Conservation (phyloP, 2,888 invertebrate species). For the Noctuana brunneofusca region DNA sequence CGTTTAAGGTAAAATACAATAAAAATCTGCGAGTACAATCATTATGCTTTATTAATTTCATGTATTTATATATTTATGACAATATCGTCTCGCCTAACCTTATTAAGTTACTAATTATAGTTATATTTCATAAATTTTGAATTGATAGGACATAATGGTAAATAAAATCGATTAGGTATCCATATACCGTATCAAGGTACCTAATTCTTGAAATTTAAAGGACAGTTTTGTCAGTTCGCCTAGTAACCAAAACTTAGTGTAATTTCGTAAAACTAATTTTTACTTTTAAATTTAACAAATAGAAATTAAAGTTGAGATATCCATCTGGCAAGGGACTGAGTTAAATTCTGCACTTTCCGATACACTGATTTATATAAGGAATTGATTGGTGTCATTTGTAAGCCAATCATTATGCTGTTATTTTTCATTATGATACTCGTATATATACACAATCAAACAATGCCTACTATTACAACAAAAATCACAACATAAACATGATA, state of each 20-base stretch:
- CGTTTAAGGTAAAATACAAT: slow-evolving; percentile 46
- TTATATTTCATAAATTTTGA: slow-evolving; percentile 81
- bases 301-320: slow-evolving; percentile 52
- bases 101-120: slow-evolving; percentile 82
- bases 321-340: slow-evolving; percentile 72
- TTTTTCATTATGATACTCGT: slow-evolving; percentile 8
- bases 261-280: slow-evolving; percentile 62
- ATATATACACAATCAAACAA: slow-evolving; percentile 42
- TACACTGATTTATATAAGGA: slow-evolving; percentile 42
- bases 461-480: slow-evolving; percentile 63
- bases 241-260: slow-evolving; percentile 71
- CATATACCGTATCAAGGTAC: slow-evolving; percentile 60
- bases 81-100: slow-evolving; percentile 84
- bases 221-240: slow-evolving; percentile 60
- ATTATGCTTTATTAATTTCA: slow-evolving; percentile 84
- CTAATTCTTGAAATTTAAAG: slow-evolving; percentile 63
- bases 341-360: slow-evolving; percentile 33
- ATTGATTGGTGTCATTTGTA: slow-evolving; percentile 24
- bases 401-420: slow-evolving; percentile 8
- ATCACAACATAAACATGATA: slow-evolving; percentile 67
- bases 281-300: slow-evolving; percentile 60
- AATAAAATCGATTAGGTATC: slow-evolving; percentile 73
- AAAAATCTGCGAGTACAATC: slow-evolving; percentile 78
- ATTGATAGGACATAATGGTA: slow-evolving; percentile 81
- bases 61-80: slow-evolving; percentile 84